Conservation (phyloP, 2,888 invertebrate genomes). For the Chaitophorus viminalis region DNA sequence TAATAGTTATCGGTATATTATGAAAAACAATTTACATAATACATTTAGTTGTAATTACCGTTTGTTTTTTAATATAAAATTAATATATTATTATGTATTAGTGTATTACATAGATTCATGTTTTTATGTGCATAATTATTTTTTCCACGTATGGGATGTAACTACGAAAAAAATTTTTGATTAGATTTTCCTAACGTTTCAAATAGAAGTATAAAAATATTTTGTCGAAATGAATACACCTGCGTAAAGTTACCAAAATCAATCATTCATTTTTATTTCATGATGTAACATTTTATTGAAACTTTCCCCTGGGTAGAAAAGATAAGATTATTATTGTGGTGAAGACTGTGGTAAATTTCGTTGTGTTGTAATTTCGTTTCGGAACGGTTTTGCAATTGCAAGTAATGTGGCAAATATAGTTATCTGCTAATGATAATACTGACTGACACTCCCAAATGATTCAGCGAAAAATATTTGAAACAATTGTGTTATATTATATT, state of each 20-base stretch:
- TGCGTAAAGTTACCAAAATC: background rate
- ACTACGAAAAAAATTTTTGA: background rate
- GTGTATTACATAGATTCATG: no score
- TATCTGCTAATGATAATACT: constrained; percentile 23
- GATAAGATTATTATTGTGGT: constrained; percentile 41
- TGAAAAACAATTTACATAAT: no score
- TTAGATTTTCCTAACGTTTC: background rate
- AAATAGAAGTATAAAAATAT: background rate
- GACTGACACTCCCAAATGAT: constrained; percentile 28
- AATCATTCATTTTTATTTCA: background rate
- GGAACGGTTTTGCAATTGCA: constrained; percentile 25
- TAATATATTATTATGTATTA: background rate
- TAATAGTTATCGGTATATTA: no score
- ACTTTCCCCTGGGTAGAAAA: constrained; percentile 31
- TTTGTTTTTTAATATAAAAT: background rate
- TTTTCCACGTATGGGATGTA: background rate
- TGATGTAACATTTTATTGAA: background rate
- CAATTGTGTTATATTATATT: constrained; percentile 32
- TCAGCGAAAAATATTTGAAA: constrained; percentile 5
- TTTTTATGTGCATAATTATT: background rate
- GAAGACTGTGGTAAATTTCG: background rate
- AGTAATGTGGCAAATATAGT: constrained; percentile 35
- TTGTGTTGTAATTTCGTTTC: constrained; percentile 37
- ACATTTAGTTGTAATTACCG: background rate
- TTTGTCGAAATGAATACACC: background rate